These are phyloP conservation scores for Stenurella melanura DNA, from an alignment of 2,888 invertebrate genomes.

Conservation along the genomic window DNA sequence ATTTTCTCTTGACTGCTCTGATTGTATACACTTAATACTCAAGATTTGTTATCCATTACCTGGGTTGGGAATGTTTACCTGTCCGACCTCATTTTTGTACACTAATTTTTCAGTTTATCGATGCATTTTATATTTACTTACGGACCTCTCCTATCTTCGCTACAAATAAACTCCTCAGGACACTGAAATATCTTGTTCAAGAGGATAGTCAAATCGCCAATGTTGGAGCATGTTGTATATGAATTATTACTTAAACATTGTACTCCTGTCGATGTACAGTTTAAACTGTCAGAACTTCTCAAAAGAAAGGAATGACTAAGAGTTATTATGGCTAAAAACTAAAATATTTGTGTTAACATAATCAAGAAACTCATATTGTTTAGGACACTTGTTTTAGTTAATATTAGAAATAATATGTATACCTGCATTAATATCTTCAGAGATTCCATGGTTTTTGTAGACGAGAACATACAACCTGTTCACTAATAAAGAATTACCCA, in stretches of 20 bases:
- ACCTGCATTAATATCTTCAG: constrained; percentile 4
- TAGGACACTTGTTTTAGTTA: too few relatives aligned
- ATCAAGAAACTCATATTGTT: too few relatives aligned
- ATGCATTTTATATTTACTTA: not conserved
- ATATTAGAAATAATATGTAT: not conserved
- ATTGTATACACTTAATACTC: too few relatives aligned
- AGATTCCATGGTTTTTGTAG: not conserved
- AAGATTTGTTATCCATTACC: too few relatives aligned
- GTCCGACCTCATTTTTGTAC: too few relatives aligned
- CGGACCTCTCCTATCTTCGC: not conserved
- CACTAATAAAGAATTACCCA: not conserved
- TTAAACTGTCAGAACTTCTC: not conserved
- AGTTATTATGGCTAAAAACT: constrained; percentile 3
- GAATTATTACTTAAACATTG: constrained; percentile 5
- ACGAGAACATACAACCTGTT: not conserved
- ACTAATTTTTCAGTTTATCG: too few relatives aligned
- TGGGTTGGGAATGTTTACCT: too few relatives aligned
- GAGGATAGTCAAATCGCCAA: not conserved
- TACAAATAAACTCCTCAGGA: constrained; percentile 8
- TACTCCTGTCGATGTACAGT: constrained; percentile 4
- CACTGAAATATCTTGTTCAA: not conserved
- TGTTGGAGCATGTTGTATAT: not conserved
- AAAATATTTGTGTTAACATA: not conserved
- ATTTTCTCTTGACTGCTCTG: too few relatives aligned
- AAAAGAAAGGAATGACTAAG: not conserved